Base-by-base conservation (phyloP, 2,888 invertebrate genomes). In the Seira musarum region DNA sequence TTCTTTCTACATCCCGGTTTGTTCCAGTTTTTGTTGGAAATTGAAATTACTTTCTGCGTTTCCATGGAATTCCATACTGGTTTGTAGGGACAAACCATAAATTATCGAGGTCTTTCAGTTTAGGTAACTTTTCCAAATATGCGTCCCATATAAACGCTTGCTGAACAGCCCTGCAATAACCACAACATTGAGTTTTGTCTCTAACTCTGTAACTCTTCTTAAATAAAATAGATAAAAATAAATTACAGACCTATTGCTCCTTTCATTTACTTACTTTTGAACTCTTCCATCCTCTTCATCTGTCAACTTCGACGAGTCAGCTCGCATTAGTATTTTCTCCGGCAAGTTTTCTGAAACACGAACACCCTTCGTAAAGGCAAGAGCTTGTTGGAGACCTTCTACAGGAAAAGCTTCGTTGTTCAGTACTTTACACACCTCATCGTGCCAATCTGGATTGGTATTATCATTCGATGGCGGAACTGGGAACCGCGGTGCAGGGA, bases 51-150 rank as follows among this genome's bases (percentile, higher is more conserved):
- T 92, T 93, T 89, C 91, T 91, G 87, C 94, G 92, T 68, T 90
- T 89, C 77, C 92, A 91, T 6, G 93, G 92, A 72, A 96, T 93
- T 17, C 97, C 96, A 88, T 93, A 93, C 75, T 91, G 90, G 85
- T 94, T 92, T 0, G 94, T 92, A 87, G 93, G 93, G 87, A 91
- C 92, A 88, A 91, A 93, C 22, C 93, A 93, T 8, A 95, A 94
- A 86, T 94, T 92, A 25, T 90, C 89, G 1, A 92, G 91, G 87
- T 95, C 93, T 88, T 93, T 93, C 1, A 92, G 89, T 89, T 92
- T 94, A 0, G 95, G 94, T 65, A 96, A 88, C 87, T 93, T 94
- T 79, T 93, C 90, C 88, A 95, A 94, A 87, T 94, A 92, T 21
- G 94, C 92, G 90, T 97, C 96, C 89, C 89, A 89, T 1, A 88